Base-by-base conservation (phyloP, 1,140 invertebrate genomes). In the Papilio glaucus region DNA sequence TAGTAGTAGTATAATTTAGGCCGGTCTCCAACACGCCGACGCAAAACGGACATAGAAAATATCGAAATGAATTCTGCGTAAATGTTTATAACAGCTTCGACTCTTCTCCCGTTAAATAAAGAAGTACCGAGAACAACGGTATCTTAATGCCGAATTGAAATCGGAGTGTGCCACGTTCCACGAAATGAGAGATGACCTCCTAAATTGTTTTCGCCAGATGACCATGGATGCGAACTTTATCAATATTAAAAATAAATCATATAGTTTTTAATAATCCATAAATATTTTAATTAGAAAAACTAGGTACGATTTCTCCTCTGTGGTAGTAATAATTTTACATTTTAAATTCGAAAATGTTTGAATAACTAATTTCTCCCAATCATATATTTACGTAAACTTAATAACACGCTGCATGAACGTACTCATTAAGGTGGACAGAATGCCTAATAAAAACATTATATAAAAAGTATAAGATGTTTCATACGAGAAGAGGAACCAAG, bases 91-190 rank as follows among this genome's bases (percentile, higher is more conserved):
- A 42, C 75, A 77, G 63, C 74, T 74, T 74, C 77, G 75, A 73
- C 73, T 78, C 77, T 77, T 76, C 77, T 71, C 71, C 71, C 73
- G 79, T 80, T 78, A 79, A 82, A 83, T 81, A 80, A 82, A 84
- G 77, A 80, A 78, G 71, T 87, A 90, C 86, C 71, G 67, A 80
- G 86, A 90, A 89, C 80, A 87, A 87, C 85, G 84, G 83, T 88
- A 83, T 80, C 62, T 72, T 78, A 70, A 72, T 78, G 78, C 78
- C 82, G 85, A 88, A 85, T 80, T 80, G 78, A 85, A 86, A 85
- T 83, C 77, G 78, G 73, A 84, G 78, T 83, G 74, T 76, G 80
- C 57, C 77, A 72, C 63, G 26, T 83, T 83, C 83, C 67, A 53
- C 74, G 80, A 85, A 85, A 62, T 63, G 38, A 57, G 63, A 57